These are phyloP conservation scores for Altica lythri DNA, from an alignment of 2,888 invertebrate genomes.

Conservation along the genomic window DNA sequence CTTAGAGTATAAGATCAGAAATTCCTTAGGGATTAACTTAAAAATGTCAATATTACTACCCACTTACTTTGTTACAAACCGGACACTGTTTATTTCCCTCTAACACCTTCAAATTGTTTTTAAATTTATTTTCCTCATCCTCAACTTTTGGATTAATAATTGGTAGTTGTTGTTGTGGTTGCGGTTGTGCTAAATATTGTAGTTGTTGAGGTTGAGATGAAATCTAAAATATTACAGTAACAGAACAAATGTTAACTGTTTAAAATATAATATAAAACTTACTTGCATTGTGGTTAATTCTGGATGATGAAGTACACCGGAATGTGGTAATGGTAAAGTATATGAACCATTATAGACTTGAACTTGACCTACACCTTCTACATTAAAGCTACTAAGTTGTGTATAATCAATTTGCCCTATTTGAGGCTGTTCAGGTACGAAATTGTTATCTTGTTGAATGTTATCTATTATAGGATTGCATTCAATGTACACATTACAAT, in stretches of 20 bases:
- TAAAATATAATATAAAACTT: background rate
- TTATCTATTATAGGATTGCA: conserved; percentile 48
- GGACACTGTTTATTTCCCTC: no score
- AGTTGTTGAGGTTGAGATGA: conserved; percentile 34
- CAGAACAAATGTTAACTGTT: background rate
- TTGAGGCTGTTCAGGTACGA: conserved; percentile 41
- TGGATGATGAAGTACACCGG: conserved; percentile 30
- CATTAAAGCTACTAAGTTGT: conserved; percentile 46
- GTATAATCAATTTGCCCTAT: conserved; percentile 51
- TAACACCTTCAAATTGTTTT: no score
- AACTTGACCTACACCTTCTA: conserved; percentile 50
- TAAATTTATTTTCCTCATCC: no score
- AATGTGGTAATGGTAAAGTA: conserved; percentile 50
- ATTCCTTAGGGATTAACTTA: no score
- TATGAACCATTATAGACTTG: conserved; percentile 51
- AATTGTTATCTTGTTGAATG: conserved; percentile 44
- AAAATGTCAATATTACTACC: no score
- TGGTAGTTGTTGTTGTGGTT: no score
- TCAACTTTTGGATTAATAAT: no score
- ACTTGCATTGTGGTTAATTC: conserved; percentile 30
- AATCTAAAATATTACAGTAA: background rate
- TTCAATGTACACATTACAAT: conserved; percentile 53
- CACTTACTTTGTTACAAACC: no score
- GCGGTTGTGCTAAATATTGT: conserved; percentile 27
- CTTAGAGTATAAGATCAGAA: no score